Percentiles rank a stretch among this genome's conserved stretches.
phyloP scores from a whole-genome alignment of 1,140 invertebrate genomes.

The Papilio xuthus region DNA sequence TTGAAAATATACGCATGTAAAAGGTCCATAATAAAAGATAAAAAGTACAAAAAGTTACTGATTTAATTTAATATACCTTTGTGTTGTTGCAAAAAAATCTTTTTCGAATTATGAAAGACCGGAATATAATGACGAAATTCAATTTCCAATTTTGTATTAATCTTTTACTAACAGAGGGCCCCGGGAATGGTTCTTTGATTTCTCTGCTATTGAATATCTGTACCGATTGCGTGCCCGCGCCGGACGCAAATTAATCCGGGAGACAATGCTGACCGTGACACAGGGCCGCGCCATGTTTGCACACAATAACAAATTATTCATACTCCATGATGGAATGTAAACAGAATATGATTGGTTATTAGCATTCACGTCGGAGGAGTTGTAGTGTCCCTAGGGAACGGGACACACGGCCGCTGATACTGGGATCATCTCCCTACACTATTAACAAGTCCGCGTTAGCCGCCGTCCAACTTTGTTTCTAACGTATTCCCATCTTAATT shows the following conservation, averaged over 20 bases:
- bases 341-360: conserved; percentile 81
- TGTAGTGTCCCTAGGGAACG: conserved; percentile 54
- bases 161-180: conserved; percentile 57
- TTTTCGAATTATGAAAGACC: conserved; percentile 36
- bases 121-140: conserved; percentile 42
- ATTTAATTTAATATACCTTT: conserved; percentile 19
- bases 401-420: conserved; percentile 43
- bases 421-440: conserved; percentile 73
- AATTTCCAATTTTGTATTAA: conserved; percentile 53
- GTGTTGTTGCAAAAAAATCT: conserved; percentile 21
- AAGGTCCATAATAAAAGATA: neutral
- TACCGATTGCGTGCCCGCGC: conserved; percentile 55
- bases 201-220: conserved; percentile 60
- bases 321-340: conserved; percentile 80
- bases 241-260: conserved; percentile 73
- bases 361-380: conserved; percentile 63
- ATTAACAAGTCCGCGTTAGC: conserved; percentile 73
- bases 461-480: conserved; percentile 72
- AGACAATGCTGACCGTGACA: conserved; percentile 77
- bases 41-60: neutral
- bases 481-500: conserved; percentile 79
- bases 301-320: conserved; percentile 82
- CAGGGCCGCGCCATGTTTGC: conserved; percentile 66
- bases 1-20: neutral
- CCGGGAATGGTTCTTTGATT: conserved; percentile 64